A percentile compares a stretch with the other conserved stretches of the same genome.
Conservation (phyloP, 1,140 invertebrate species). For the Hylaeus volcanicus region DNA sequence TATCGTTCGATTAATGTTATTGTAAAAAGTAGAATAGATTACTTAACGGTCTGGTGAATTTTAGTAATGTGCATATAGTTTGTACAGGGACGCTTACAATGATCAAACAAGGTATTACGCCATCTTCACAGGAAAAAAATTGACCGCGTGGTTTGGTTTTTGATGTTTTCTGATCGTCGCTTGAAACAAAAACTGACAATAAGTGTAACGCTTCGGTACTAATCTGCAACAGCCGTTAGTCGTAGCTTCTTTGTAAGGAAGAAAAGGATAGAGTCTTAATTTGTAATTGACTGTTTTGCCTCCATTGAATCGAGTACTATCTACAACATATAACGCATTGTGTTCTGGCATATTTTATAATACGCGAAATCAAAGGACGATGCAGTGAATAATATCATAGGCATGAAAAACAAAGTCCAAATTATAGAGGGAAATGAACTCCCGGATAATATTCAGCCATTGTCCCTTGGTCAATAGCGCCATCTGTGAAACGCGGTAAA, state of each 20-base stretch:
- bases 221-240: neutral
- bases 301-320: neutral
- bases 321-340: neutral
- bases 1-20: neutral
- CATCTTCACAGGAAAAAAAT: slow-evolving; percentile 16
- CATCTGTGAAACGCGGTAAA: no score
- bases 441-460: no score
- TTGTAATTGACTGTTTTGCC: neutral
- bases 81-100: neutral
- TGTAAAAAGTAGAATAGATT: neutral
- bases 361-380: neutral
- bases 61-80: neutral
- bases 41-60: slow-evolving; percentile 5
- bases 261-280: neutral
- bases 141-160: slow-evolving; percentile 28
- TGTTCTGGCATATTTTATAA: slow-evolving; percentile 7
- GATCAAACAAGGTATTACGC: slow-evolving; percentile 4
- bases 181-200: neutral
- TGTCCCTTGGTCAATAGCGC: no score
- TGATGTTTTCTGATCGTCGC: neutral
- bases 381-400: no score
- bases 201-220: neutral
- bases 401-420: no score
- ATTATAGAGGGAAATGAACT: no score
- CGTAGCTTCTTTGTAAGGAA: neutral